Evolutionary conservation across 1,140 invertebrate genomes (phyloP), one percentile per base, ranked within the genome.

Genomic region (Hylaeus anthracinus): DNA sequence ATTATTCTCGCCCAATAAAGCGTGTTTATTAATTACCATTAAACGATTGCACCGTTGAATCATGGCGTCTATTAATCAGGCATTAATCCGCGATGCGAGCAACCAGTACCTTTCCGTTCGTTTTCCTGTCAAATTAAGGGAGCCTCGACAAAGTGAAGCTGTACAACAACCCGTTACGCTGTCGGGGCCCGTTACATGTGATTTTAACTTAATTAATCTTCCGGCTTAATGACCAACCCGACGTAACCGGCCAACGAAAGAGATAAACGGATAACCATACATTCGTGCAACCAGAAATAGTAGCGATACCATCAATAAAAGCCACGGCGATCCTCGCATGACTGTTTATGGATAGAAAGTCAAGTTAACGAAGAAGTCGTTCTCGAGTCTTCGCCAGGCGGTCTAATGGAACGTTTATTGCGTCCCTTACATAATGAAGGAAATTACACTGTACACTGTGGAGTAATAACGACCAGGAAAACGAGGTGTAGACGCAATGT

Each of bases 151-250:
- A 70, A 70, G 55, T 56, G 69, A 71, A 71, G 69, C 69, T 58
- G 53, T 58, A 56, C 69, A 15, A 39, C 69, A 55, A 71, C 53
- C 69, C 65, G 65, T 67, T 67, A 67, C 65, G n/a, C 65, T 67
- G 64, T 55, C 66, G 56, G 9, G 26, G 70, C 41, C 61, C 77
- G 70, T 79, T 79, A 79, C 70, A 71, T 64, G 76, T 79, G 76
- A 72, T 79, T 79, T 79, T 79, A 79, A 79, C 77, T 79, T 79
- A 79, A 79, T 79, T 79, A 79, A 79, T 79, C 77, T 79, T 72
- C 70, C 70, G 60, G 26, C 77, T 72, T 79, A 79, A 79, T 72
- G 70, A 73, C 51, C 77, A 41, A 37, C 51, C 43, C 70, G 43
- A 5, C 51, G 77, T 79, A 73, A 79, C 61, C 51, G 61, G 56